Conservation (phyloP, 2,113 vertebrate species). For the Chinchilla lanigera region DNA sequence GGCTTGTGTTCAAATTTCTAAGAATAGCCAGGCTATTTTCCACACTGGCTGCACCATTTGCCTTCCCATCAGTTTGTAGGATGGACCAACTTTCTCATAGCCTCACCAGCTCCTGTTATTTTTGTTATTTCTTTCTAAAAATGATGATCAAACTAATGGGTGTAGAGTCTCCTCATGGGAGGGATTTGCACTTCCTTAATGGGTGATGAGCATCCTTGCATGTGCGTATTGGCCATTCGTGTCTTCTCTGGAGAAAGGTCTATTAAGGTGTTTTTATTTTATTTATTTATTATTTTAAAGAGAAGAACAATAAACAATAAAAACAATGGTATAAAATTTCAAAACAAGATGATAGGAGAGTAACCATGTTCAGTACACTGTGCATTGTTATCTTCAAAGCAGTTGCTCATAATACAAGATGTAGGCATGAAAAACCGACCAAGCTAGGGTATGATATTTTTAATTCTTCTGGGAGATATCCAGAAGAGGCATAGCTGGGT, state of each 20-base stretch:
- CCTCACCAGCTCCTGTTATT: neutral
- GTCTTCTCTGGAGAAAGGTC: neutral
- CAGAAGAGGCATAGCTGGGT: too few relatives aligned
- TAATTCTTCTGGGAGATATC: too few relatives aligned
- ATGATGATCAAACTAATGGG: neutral
- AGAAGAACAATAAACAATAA: too few relatives aligned
- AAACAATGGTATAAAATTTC: too few relatives aligned
- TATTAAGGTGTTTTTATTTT: neutral
- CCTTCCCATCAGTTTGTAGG: neutral
- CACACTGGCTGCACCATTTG: neutral
- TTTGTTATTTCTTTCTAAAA: neutral
- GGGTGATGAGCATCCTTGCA: too few relatives aligned
- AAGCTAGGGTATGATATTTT: too few relatives aligned
- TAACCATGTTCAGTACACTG: too few relatives aligned
- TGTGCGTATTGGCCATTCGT: neutral
- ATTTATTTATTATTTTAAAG: too few relatives aligned
- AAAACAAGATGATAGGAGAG: too few relatives aligned
- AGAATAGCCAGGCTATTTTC: neutral
- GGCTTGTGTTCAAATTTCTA: neutral
- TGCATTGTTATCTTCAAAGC: too few relatives aligned
- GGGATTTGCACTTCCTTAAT: neutral
- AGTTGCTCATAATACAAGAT: too few relatives aligned
- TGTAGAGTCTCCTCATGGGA: rapidly evolving
- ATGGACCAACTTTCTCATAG: neutral
- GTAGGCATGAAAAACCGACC: too few relatives aligned